Evolutionary conservation across 2,797 vertebrate genomes (phyloP).

Genomic region (Coregonus ussuriensis): DNA sequence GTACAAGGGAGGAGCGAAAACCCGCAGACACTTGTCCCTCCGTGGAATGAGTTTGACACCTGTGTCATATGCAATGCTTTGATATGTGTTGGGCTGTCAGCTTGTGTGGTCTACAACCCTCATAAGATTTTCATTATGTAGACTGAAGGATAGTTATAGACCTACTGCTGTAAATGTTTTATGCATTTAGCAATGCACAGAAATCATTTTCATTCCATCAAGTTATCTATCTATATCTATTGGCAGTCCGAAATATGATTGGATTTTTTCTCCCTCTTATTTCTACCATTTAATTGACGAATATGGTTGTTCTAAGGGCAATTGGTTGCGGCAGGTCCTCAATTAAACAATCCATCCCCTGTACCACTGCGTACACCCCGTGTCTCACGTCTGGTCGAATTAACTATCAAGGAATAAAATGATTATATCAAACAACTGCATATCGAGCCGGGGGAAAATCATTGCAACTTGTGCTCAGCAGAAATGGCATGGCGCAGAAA

Average conservation of each 20-base stretch:
- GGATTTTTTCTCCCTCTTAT: slow-evolving; percentile 19
- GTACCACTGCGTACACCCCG: neutral
- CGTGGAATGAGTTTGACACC: neutral
- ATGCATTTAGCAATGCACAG: slow-evolving; percentile 48
- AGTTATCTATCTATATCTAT: neutral
- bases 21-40: slow-evolving; percentile 14
- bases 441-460: slow-evolving; percentile 26
- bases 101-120: slow-evolving; percentile 43
- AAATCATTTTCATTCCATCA: slow-evolving; percentile 41
- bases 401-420: slow-evolving; percentile 53
- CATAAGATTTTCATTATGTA: slow-evolving; percentile 57
- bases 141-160: slow-evolving; percentile 61
- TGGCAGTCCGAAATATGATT: slow-evolving; percentile 26
- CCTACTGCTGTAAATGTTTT: slow-evolving; percentile 45
- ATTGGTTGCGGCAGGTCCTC: slow-evolving; percentile 22
- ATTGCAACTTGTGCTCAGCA: slow-evolving; percentile 29
- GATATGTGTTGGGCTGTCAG: slow-evolving; percentile 59
- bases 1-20: too few relatives aligned
- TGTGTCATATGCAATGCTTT: slow-evolving; percentile 35
- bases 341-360: slow-evolving; percentile 41
- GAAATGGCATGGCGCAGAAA: slow-evolving; percentile 35
- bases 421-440: slow-evolving; percentile 49
- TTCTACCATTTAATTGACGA: slow-evolving; percentile 53
- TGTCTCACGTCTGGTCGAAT: slow-evolving; percentile 52
- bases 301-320: slow-evolving; percentile 35